phyloP scores from a whole-genome alignment of 2,113 vertebrate species.

The Addax nasomaculatus region DNA sequence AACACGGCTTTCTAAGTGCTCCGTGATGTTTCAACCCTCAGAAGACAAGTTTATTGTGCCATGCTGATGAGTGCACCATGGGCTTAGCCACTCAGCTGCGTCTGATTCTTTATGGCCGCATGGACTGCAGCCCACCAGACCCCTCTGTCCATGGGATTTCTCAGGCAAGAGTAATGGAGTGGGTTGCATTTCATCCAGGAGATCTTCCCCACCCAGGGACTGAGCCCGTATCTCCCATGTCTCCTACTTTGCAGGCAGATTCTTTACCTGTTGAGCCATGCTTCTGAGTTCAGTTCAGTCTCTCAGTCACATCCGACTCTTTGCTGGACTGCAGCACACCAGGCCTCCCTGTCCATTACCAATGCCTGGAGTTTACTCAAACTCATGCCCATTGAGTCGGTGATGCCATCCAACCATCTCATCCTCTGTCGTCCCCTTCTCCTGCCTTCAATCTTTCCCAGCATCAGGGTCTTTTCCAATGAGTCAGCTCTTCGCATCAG shows the following conservation, averaged over 20 bases:
- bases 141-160: neutral
- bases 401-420: neutral
- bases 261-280: neutral
- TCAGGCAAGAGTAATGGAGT: neutral
- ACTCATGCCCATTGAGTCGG: neutral
- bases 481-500: neutral
- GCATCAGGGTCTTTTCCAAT: neutral
- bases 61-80: fast-evolving
- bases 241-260: neutral
- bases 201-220: neutral
- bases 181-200: neutral
- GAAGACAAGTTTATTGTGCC: neutral
- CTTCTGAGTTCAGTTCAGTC: neutral
- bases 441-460: fast-evolving
- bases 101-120: fast-evolving
- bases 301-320: fast-evolving
- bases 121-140: neutral
- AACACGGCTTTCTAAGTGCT: neutral
- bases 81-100: neutral
- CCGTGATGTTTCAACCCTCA: fast-evolving
- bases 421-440: neutral
- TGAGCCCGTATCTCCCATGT: neutral
- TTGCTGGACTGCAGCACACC: neutral
- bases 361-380: neutral
- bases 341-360: neutral